A percentile compares a stretch with the other conserved stretches of the same genome.
These are phyloP conservation scores for Cryptomyrus ogoouensis DNA, from an alignment of 2,113 vertebrate genomes.

Conservation along the genomic window DNA sequence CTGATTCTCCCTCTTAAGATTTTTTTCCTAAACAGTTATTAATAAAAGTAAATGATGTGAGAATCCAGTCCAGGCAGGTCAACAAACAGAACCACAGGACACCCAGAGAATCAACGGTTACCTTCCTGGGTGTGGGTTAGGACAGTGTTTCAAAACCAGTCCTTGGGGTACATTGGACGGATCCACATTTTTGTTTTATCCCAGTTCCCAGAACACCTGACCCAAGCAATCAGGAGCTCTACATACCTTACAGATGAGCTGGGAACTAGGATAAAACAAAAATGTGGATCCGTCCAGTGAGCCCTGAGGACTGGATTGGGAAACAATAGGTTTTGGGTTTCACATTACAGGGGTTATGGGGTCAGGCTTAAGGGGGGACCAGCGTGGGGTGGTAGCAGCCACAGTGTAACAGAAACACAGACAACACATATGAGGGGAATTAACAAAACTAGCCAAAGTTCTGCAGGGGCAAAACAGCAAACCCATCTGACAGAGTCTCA, in stretches of 20 bases:
- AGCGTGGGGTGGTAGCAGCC: not conserved
- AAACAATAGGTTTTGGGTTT: not conserved
- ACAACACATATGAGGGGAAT: not conserved
- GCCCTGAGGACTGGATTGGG: too few species aligned
- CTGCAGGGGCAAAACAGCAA: not conserved
- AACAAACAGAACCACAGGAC: not conserved
- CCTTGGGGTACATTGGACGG: too few species aligned
- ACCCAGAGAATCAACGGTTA: not conserved
- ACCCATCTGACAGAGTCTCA: not conserved
- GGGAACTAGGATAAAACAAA: too few species aligned
- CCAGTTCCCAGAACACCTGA: too few species aligned
- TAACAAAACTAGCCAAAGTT: not conserved
- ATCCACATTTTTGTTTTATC: too few species aligned
- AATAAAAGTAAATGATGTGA: not conserved
- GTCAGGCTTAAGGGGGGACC: not conserved
- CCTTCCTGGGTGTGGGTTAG: not conserved
- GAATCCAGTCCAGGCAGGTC: not conserved
- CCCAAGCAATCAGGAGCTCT: too few species aligned
- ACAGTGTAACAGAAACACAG: not conserved
- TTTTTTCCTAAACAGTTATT: not conserved
- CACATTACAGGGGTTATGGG: not conserved
- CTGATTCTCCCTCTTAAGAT: not conserved
- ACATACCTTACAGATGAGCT: too few species aligned
- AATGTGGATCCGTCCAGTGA: too few species aligned
- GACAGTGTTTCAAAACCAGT: too few species aligned